Evolutionary conservation across 1,140 invertebrate species (phyloP).

Genomic region (Dryas iulia): DNA sequence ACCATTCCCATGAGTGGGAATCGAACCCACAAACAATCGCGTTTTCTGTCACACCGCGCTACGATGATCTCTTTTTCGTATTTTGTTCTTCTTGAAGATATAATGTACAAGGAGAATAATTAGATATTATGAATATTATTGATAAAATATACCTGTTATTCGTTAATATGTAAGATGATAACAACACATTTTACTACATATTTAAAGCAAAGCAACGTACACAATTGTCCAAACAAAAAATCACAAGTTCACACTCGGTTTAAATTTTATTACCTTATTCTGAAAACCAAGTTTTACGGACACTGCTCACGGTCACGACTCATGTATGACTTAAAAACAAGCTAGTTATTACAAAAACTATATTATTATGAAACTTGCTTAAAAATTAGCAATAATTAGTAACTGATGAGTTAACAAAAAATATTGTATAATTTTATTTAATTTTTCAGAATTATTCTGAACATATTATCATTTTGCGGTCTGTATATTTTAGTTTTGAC

Average conservation of each 20-base stretch:
- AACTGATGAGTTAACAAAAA: no score
- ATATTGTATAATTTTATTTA: not conserved
- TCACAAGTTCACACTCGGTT: not conserved
- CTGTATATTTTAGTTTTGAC: no score
- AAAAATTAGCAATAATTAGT: not conserved
- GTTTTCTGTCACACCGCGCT: no score
- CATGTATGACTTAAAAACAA: not conserved
- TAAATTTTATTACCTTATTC: not conserved
- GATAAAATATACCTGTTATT: not conserved
- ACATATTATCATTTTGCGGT: no score
- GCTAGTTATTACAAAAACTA: not conserved
- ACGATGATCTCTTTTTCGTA: no score
- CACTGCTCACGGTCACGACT: conserved; percentile 8
- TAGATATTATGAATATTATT: not conserved
- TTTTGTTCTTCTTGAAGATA: no score
- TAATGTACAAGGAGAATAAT: no score
- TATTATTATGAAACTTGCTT: not conserved
- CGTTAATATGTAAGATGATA: not conserved
- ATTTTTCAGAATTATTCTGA: not conserved
- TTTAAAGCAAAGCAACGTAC: not conserved
- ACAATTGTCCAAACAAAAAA: not conserved
- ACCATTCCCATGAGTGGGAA: no score
- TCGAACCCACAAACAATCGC: no score
- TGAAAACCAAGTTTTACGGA: conserved; percentile 7
- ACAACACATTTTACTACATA: not conserved